A percentile compares a stretch with the other conserved stretches of the same genome.
Conservation (phyloP, 2,797 vertebrate genomes). For the Notoglanidium macrostoma region DNA sequence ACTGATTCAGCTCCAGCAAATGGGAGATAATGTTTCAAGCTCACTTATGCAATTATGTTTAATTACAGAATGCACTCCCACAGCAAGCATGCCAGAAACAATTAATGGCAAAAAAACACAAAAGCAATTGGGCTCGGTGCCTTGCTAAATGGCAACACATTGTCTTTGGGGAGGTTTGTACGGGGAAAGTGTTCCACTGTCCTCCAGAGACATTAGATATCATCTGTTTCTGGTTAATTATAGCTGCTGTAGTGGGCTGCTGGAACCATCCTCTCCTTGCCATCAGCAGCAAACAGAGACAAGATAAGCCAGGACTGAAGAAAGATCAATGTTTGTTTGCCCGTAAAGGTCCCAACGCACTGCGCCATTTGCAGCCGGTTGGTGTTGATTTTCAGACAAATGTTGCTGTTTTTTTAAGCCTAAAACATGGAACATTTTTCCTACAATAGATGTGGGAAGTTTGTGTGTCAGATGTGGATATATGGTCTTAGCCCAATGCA, state of each 20-base stretch:
- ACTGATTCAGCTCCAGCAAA: conserved; percentile 41
- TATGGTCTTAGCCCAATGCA: neutral
- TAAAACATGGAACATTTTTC: neutral
- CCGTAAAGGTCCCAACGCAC: conserved; percentile 37
- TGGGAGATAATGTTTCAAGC: conserved; percentile 53
- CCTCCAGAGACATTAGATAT: conserved; percentile 54
- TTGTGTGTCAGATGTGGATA: conserved; percentile 8
- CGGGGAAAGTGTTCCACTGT: conserved; percentile 48
- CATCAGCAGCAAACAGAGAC: conserved; percentile 51
- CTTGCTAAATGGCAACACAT: conserved; percentile 53
- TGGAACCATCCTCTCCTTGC: conserved; percentile 51
- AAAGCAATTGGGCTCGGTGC: conserved; percentile 53
- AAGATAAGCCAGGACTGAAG: conserved; percentile 45
- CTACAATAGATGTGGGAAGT: neutral
- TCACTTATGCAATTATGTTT: conserved; percentile 58
- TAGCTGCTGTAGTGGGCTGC: conserved; percentile 47
- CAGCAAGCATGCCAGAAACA: conserved; percentile 58
- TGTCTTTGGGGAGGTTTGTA: conserved; percentile 43
- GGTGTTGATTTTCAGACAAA: conserved; percentile 31
- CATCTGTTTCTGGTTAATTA: conserved; percentile 57
- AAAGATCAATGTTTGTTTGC: conserved; percentile 41
- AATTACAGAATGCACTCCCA: conserved; percentile 59
- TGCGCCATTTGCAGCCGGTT: conserved; percentile 36
- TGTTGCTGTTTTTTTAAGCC: neutral
- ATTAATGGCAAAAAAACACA: conserved; percentile 52